Conservation (phyloP, 2,113 vertebrate species). For the Nettapus auritus region DNA sequence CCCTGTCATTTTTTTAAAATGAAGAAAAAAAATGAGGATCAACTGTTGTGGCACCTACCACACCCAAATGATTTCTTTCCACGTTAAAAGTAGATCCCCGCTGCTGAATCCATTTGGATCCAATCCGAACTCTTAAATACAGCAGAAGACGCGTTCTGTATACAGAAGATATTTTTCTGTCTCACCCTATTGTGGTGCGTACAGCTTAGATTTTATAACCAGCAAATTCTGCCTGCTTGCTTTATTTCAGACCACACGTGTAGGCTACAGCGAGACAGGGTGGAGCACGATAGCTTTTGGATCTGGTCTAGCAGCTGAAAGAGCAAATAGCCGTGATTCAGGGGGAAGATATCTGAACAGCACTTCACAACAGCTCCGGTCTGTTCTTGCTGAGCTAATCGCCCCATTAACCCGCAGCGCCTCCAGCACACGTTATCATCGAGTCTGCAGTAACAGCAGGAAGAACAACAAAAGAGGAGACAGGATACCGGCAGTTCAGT, state of each 20-base stretch:
- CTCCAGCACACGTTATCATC: slow-evolving; percentile 9
- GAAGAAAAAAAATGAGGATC: background rate
- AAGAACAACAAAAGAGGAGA: background rate
- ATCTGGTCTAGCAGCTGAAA: background rate
- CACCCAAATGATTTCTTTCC: background rate
- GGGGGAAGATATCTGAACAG: background rate
- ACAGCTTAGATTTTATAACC: background rate
- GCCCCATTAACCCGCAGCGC: background rate
- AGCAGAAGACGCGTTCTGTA: background rate
- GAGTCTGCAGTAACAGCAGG: background rate
- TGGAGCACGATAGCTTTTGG: background rate
- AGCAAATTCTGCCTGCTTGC: background rate
- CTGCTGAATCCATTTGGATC: background rate
- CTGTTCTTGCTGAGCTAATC: slow-evolving; percentile 20
- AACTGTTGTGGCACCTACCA: background rate
- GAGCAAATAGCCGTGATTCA: background rate
- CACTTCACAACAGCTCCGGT: background rate
- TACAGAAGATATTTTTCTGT: too few relatives aligned
- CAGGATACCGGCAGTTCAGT: background rate
- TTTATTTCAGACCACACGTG: background rate
- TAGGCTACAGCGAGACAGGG: background rate
- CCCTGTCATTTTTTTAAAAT: too few relatives aligned
- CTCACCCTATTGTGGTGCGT: background rate
- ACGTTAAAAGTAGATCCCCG: background rate
- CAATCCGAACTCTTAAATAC: background rate